These are phyloP conservation scores for Coryphaenoides rupestris DNA, from an alignment of 2,113 vertebrate species.

Conservation along the genomic window DNA sequence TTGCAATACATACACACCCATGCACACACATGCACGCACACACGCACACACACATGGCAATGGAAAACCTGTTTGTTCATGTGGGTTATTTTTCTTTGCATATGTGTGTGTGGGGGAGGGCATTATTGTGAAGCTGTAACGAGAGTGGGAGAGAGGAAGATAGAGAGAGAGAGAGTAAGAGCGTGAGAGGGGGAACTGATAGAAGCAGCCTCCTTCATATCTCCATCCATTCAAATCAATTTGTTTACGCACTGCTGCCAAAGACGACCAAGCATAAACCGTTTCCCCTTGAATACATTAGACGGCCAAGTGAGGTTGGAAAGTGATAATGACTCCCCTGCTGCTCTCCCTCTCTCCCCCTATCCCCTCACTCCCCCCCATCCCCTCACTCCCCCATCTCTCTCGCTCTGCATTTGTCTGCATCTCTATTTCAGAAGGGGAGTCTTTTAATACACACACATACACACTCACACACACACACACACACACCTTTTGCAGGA, in stretches of 20 bases:
- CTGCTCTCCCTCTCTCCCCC: conserved; percentile 51
- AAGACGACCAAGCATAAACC: conserved; percentile 58
- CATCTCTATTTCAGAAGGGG: conserved; percentile 17
- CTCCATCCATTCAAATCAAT: conserved; percentile 1
- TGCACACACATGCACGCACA: neutral
- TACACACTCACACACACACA: neutral
- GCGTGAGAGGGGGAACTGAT: neutral
- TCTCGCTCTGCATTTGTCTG: conserved; percentile 9
- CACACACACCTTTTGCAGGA: neutral
- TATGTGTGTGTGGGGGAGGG: neutral
- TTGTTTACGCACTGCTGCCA: neutral
- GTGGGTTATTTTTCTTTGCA: neutral
- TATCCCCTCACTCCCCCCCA: too few species aligned
- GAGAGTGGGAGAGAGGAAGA: too few species aligned
- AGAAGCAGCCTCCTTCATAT: neutral
- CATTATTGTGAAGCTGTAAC: too few species aligned
- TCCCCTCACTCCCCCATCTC: conserved; percentile 25
- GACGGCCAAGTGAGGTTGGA: conserved; percentile 58
- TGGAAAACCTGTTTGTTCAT: neutral
- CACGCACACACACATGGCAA: neutral
- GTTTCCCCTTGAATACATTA: conserved; percentile 69
- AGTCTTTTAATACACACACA: neutral
- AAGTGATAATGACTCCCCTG: conserved; percentile 71
- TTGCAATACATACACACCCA: neutral
- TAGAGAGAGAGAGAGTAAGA: neutral